Base-by-base conservation (phyloP, 2,888 invertebrate genomes). In the Exocentrus adspersus region DNA sequence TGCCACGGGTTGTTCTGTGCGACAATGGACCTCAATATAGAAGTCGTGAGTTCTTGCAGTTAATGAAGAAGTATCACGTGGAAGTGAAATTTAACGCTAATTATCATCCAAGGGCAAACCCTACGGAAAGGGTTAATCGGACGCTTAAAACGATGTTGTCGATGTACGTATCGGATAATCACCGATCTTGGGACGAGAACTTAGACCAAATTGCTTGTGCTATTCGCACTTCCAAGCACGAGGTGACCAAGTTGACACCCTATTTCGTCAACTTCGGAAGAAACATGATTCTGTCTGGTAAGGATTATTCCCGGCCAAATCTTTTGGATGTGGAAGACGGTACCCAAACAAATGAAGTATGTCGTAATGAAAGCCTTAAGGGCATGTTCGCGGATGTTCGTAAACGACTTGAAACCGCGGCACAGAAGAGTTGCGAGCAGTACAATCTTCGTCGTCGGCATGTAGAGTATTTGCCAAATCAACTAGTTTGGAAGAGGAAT, bases 381-480 rank as follows among this genome's bases (percentile, higher is more conserved):
- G 12, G 41, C 1, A 59, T 59, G 59, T 59, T 41, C 28, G 20
- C 42, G 0, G 59, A 59, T 30, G 41, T 50, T 20, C 17, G 32
- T 9, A 16, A 37, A 14, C 41, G 50, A 12, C 12, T 59, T n/a
- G 24, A 50, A 21, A n/a, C n/a, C 2, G 45, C 45, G 6, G 57
- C 42, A 4, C 10, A 45, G 19, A 56, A 56, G 12, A 45, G 45
- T 21, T 56, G 56, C 14, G 56, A 43, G 12, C 17, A 43, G 28
- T 43, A 56, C 17, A 56, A 56, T 17, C 56, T 56, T n/a, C 56
- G 56, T 21, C 42, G 56, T 45, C 20, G 56, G 3, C 56, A 56
- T 19, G 56, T 45, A n/a, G 56, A 56, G 28, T 45, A 56, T 28
- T 28, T 56, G 4, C 41, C 41, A 41, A 14, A 14, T 10, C 41